Conservation (phyloP, 2,888 invertebrate species). For the Drosophila lacicola region DNA sequence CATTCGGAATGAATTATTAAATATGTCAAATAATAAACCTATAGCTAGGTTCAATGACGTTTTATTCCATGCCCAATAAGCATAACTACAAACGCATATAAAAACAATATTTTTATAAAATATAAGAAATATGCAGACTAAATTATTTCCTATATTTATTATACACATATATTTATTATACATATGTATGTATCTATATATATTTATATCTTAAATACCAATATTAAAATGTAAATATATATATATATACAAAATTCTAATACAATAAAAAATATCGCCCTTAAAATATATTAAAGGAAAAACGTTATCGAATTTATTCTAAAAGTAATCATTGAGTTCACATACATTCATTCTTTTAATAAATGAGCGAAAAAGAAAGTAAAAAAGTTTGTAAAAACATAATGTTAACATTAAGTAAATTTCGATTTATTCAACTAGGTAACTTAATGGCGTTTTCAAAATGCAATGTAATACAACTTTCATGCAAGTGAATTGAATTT, state of each 20-base stretch:
- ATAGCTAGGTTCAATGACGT: conserved; percentile 47
- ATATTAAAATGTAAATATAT: conserved; percentile 23
- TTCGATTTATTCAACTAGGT: conserved; percentile 43
- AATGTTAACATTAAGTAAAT: conserved; percentile 36
- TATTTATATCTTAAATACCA: conserved; percentile 5
- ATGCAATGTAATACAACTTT: conserved; percentile 66
- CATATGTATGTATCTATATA: conserved; percentile 15
- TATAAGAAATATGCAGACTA: conserved; percentile 57
- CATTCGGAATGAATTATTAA: conserved; percentile 56
- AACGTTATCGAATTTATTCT: conserved; percentile 65
- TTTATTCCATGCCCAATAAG: conserved; percentile 40
- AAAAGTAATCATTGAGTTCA: conserved; percentile 48
- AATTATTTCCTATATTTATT: conserved; percentile 55
- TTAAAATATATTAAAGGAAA: conserved; percentile 37
- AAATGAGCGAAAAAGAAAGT: conserved; percentile 4
- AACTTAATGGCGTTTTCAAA: conserved; percentile 62
- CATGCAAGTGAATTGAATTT: conserved; percentile 79
- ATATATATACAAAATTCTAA: conserved; percentile 30
- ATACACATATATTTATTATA: conserved; percentile 16
- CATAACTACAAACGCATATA: conserved; percentile 39
- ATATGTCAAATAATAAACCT: conserved; percentile 33
- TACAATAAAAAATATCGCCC: conserved; percentile 36
- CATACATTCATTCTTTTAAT: conserved; percentile 21
- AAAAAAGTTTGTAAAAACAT: conserved; percentile 32
- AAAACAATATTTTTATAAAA: conserved; percentile 71